These are phyloP conservation scores for Apomyelois bistriatella DNA, from an alignment of 2,888 invertebrate genomes.

Conservation along the genomic window DNA sequence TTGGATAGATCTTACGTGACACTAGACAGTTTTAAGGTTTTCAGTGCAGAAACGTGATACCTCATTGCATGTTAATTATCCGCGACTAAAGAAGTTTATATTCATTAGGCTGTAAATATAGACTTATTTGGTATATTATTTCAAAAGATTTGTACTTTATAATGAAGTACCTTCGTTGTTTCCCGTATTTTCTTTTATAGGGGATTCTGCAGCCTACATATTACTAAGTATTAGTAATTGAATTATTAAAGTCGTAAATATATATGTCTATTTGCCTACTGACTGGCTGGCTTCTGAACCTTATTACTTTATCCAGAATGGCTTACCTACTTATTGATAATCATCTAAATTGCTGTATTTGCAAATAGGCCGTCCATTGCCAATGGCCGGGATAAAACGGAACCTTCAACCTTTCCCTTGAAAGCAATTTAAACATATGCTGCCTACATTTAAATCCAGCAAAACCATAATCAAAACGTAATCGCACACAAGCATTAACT, in stretches of 20 bases:
- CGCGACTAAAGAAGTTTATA: conserved; percentile 3
- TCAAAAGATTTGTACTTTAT: neutral
- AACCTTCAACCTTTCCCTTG: conserved; percentile 4
- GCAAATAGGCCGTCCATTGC: neutral
- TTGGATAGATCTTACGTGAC: neutral
- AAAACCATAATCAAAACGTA: conserved; percentile 43
- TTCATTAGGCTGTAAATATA: neutral
- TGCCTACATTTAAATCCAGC: conserved; percentile 17
- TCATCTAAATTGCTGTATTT: too few relatives aligned
- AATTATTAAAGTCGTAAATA: too few relatives aligned
- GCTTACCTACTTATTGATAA: too few relatives aligned
- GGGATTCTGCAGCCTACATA: too few relatives aligned
- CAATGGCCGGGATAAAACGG: conserved; percentile 7
- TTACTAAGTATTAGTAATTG: too few relatives aligned
- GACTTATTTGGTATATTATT: neutral
- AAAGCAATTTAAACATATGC: conserved; percentile 9
- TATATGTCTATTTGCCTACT: too few relatives aligned
- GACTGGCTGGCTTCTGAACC: too few relatives aligned
- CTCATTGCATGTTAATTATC: conserved; percentile 8
- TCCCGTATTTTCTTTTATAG: neutral
- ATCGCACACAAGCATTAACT: conserved; percentile 58
- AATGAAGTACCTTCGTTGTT: neutral
- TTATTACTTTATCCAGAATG: too few relatives aligned
- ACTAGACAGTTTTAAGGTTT: neutral
- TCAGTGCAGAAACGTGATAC: neutral